Evolutionary conservation across 2,797 vertebrate species (phyloP), one percentile per base, ranked within the genome.

Genomic region (Rhinichthys osculus): DNA sequence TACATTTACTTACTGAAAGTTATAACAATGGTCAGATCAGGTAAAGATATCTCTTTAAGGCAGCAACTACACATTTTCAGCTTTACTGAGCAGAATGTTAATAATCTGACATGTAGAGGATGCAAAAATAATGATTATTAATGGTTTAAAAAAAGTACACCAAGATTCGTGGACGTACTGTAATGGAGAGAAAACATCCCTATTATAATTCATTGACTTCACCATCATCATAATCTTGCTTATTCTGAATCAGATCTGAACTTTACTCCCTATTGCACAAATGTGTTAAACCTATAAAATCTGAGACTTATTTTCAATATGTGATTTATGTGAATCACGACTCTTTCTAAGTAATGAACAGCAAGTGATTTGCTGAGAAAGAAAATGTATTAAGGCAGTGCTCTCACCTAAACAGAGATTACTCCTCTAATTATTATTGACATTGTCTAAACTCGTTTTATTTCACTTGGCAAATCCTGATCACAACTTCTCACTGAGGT

Each of bases 351-450:
- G 30, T 38, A 44, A 33, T 80, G 62, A 9, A 35, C 42, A 21
- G 62, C 1, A 47, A 66, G 40, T 35, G 19, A 30, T 67, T 14
- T 33, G 27, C 1, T 38, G 33, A 54, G 21, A 70, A 66, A 80
- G 30, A 47, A 38, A 81, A 70, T 54, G 21, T 38, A 23, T 38
- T 69, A 81, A 69, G 16, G 7, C 23, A 71, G 23, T n/a, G 23
- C 47, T 54, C 23, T 81, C 33, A 70, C 4, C 30, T 5, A 78
- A 57, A 16, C 47, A 40, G 11, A 54, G 21, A 27, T 54, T 30
- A 71, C 47, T 30, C 23, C 21, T 70, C 8, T 71, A 81, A 81
- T 71, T 50, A 70, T 81, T 57, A 57, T 57, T 81, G 66, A 70
- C 79, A n/a, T 30, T 17, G 64, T 23, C 64, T 81, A 40, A 81